Evolutionary conservation across 2,113 vertebrate genomes (phyloP), one percentile per base, ranked within the genome.

Genomic region (Petaurus breviceps): DNA sequence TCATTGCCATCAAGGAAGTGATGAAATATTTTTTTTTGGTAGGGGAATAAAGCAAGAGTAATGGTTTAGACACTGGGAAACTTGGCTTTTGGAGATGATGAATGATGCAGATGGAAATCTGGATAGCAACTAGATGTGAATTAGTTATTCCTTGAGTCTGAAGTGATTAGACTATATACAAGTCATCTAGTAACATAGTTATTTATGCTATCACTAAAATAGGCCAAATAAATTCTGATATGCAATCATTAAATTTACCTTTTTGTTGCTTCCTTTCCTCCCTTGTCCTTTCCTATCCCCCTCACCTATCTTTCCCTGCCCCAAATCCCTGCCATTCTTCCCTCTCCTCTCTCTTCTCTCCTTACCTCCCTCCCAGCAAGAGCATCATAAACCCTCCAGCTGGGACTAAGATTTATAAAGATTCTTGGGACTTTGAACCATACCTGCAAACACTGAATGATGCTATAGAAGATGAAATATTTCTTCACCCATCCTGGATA

Each of bases 401-500:
- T 47, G 96, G 95, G 24, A 98, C 98, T 25, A 98, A 99, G 95
- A 95, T 99, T 96, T 98, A 98, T 94, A 99, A 99, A 95, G 98
- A 99, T 97, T 98, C 93, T 43, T 99, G 99, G 99, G 98, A 99
- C 51, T 99, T 99, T 53, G 96, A 95, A 51, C 96, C 97, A 6
- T 99, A 99, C 94, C 93, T 99, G 97, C 50, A 97, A 43, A 95
- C 97, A 50, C 96, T 99, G 90, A 98, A 97, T 93, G 28, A 98
- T 47, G 96, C 99, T 91, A 96, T 98, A 94, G 93, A 89, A 92
- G 97, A 97, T 93, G 98, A 99, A 94, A 98, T 99, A 97, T 99
- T 99, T 96, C 97, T 54, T 94, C 97, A 98, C 93, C 90, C 95
- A 14, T 97, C 97, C 95, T 99, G 99, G 99, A 98, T 99, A 95